A percentile compares a stretch with the other conserved stretches of the same genome.
Conservation (phyloP, 2,888 invertebrate genomes). For the Polydrusus tereticollis region DNA sequence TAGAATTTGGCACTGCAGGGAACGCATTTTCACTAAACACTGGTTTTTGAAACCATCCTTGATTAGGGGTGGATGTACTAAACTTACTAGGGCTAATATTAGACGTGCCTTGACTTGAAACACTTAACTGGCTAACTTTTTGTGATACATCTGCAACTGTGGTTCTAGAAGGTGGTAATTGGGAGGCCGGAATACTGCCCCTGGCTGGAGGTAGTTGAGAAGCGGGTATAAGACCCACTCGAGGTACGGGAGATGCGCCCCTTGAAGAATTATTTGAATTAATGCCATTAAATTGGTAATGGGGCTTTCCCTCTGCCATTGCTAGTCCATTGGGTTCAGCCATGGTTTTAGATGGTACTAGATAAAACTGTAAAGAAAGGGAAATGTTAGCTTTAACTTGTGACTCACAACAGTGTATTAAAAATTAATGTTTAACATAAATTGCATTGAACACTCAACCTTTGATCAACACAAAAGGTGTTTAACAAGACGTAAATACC, state of each 20-base stretch:
- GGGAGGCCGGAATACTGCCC: slow-evolving; percentile 59
- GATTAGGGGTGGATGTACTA: slow-evolving; percentile 59
- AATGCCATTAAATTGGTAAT: slow-evolving; percentile 61
- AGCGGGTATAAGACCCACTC: slow-evolving; percentile 57
- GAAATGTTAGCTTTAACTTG: not conserved
- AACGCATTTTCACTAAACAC: slow-evolving; percentile 41
- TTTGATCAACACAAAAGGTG: slow-evolving; percentile 31
- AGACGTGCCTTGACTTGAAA: slow-evolving; percentile 50
- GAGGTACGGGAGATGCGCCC: slow-evolving; percentile 62
- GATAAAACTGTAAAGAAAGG: slow-evolving; percentile 22
- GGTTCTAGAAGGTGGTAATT: slow-evolving; percentile 58
- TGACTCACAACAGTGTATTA: slow-evolving; percentile 24
- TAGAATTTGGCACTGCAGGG: slow-evolving; percentile 43
- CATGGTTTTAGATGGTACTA: slow-evolving; percentile 26
- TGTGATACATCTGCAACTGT: slow-evolving; percentile 52
- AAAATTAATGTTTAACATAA: not conserved
- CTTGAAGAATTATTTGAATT: slow-evolving; percentile 65
- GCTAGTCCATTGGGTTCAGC: slow-evolving; percentile 42
- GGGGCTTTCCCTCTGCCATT: slow-evolving; percentile 42
- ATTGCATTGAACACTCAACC: slow-evolving; percentile 32
- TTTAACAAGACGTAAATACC: not conserved
- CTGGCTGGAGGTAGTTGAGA: slow-evolving; percentile 58
- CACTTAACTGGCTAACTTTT: slow-evolving; percentile 56
- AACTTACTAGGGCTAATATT: slow-evolving; percentile 48
- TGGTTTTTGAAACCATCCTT: slow-evolving; percentile 36